A percentile compares a stretch with the other conserved stretches of the same genome.
phyloP scores from a whole-genome alignment of 2,888 invertebrate species.

The Euclidia mi region DNA sequence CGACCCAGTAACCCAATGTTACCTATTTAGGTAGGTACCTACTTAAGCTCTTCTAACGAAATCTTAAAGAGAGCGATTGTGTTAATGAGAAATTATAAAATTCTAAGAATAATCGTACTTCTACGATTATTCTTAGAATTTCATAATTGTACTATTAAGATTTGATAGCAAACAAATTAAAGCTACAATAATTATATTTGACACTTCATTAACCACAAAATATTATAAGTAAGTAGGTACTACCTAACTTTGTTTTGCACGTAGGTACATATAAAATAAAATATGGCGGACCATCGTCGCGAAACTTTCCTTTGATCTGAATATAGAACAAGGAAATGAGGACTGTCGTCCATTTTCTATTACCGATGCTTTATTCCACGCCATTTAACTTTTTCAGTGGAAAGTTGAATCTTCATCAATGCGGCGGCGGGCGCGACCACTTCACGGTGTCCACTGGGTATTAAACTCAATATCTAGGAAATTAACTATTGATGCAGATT shows the following conservation, averaged over 20 bases:
- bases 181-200: too few species aligned
- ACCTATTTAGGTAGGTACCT: too few species aligned
- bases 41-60: slow-evolving; percentile 7
- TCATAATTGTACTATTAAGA: too few species aligned
- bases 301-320: slow-evolving; percentile 61
- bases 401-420: slow-evolving; percentile 76
- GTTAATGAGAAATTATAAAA: too few species aligned
- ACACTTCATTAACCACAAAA: background rate
- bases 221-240: slow-evolving; percentile 27
- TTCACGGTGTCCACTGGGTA: slow-evolving; percentile 51
- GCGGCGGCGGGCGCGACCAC: slow-evolving; percentile 50
- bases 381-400: slow-evolving; percentile 83
- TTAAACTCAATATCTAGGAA: slow-evolving; percentile 55
- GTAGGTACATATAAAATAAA: too few species aligned
- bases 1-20: slow-evolving; percentile 38
- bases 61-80: too few species aligned
- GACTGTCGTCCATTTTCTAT: slow-evolving; percentile 83
- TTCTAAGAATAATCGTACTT: too few species aligned
- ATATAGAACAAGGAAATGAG: slow-evolving; percentile 79
- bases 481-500: slow-evolving; percentile 52
- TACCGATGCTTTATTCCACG: slow-evolving; percentile 79
- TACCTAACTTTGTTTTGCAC: too few species aligned
- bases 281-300: too few species aligned
- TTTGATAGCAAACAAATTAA: too few species aligned
- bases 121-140: too few species aligned